Evolutionary conservation across 2,888 invertebrate species (phyloP).

Genomic region (Shargacucullia verbasci): DNA sequence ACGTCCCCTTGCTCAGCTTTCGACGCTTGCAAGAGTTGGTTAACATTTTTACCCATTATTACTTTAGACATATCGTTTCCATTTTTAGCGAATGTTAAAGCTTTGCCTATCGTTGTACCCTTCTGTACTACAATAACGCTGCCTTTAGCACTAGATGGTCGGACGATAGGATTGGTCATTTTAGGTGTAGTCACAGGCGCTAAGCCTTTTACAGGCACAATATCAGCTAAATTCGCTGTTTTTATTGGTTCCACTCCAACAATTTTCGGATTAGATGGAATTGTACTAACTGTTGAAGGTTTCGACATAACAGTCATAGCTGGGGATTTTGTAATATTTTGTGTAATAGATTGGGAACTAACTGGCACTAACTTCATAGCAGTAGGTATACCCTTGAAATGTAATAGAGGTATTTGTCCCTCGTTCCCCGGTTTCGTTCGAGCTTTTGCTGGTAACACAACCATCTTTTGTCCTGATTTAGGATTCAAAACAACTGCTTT

Average conservation of each 20-base stretch:
- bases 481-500: slow-evolving; percentile 85
- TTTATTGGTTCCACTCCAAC: slow-evolving; percentile 73
- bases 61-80: slow-evolving; percentile 86
- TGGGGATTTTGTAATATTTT: slow-evolving; percentile 64
- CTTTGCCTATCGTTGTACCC: slow-evolving; percentile 86
- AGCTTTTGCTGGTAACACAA: slow-evolving; percentile 83
- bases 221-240: slow-evolving; percentile 85
- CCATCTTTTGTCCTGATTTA: slow-evolving; percentile 86
- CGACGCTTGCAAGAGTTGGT: slow-evolving; percentile 81
- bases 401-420: slow-evolving; percentile 79
- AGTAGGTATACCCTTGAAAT: slow-evolving; percentile 83
- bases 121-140: slow-evolving; percentile 90
- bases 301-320: slow-evolving; percentile 77
- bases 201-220: slow-evolving; percentile 82
- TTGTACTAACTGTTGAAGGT: slow-evolving; percentile 69
- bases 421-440: slow-evolving; percentile 78
- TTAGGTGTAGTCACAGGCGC: slow-evolving; percentile 78
- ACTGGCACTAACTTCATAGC: slow-evolving; percentile 85
- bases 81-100: slow-evolving; percentile 83
- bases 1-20: slow-evolving; percentile 77
- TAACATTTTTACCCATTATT: slow-evolving; percentile 87
- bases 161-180: slow-evolving; percentile 81
- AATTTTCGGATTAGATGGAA: slow-evolving; percentile 72
- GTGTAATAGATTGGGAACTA: slow-evolving; percentile 75
- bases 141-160: slow-evolving; percentile 85